Evolutionary conservation across 1,140 invertebrate genomes (phyloP).

Genomic region (Scaptomyza graminum): DNA sequence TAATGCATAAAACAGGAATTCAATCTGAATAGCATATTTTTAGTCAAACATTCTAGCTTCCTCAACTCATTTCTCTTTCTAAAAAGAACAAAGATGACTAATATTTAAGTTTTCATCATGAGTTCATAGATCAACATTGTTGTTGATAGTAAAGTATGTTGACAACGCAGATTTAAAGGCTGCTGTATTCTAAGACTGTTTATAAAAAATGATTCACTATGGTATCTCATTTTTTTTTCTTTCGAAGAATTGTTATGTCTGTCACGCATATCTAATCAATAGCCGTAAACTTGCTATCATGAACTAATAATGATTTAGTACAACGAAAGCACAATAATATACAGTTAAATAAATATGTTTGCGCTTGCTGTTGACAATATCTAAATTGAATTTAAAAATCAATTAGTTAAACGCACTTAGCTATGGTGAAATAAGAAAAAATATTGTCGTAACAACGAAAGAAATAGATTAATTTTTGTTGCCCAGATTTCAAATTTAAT

Average conservation of each 20-base stretch:
- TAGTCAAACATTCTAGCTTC: too few relatives aligned
- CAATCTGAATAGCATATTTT: too few relatives aligned
- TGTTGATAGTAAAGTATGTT: not conserved
- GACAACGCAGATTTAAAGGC: not conserved
- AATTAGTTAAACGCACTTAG: constrained; percentile 36
- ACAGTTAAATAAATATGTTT: not conserved
- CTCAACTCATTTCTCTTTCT: too few relatives aligned
- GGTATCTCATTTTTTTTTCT: not conserved
- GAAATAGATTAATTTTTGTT: not conserved
- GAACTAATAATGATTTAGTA: constrained; percentile 25
- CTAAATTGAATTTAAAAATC: constrained; percentile 37
- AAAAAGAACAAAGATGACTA: not conserved
- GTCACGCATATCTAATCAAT: constrained; percentile 20
- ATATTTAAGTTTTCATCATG: not conserved
- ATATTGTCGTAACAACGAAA: not conserved
- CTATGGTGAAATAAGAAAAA: constrained; percentile 17
- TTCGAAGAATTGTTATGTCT: not conserved
- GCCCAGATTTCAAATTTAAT: not conserved
- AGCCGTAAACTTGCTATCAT: constrained; percentile 13
- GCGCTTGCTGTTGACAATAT: constrained; percentile 8
- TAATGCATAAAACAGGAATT: too few relatives aligned
- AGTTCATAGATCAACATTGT: not conserved
- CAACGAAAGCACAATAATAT: not conserved
- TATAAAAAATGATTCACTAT: constrained; percentile 18
- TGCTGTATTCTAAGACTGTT: constrained; percentile 4